A percentile compares a stretch with the other conserved stretches of the same genome.
Evolutionary conservation across 2,797 vertebrate genomes (phyloP).

Genomic region (Coilia nasus): DNA sequence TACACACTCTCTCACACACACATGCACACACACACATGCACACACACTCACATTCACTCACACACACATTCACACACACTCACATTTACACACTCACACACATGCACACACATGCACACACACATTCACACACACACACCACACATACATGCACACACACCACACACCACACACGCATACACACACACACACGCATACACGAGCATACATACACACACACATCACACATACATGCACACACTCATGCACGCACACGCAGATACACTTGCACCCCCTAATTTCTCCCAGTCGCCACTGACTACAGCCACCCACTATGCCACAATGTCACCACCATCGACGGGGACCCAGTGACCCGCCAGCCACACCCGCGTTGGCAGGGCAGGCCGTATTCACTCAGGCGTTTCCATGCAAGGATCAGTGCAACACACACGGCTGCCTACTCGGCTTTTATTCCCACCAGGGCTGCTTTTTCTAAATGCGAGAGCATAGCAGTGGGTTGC

Average conservation of each 20-base stretch:
- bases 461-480: background rate
- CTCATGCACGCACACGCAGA: constrained; percentile 17
- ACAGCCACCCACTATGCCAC: constrained; percentile 25
- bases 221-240: constrained; percentile 45
- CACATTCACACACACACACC: too few relatives aligned
- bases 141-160: too few relatives aligned
- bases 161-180: too few relatives aligned
- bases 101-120: too few relatives aligned
- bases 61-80: too few relatives aligned
- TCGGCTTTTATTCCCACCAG: background rate
- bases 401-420: background rate
- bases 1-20: too few relatives aligned
- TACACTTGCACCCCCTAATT: background rate
- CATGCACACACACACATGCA: too few relatives aligned
- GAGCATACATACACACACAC: too few relatives aligned
- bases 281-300: constrained; percentile 53
- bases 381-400: background rate
- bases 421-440: background rate
- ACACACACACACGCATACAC: too few relatives aligned
- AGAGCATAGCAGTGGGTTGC: background rate
- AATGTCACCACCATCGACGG: constrained; percentile 9
- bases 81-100: too few relatives aligned
- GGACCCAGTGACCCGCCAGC: background rate
- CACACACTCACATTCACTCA: too few relatives aligned
- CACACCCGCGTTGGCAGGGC: background rate